A percentile compares a stretch with the other conserved stretches of the same genome.
These are phyloP conservation scores for Pollenia griseotomentosa DNA, from an alignment of 2,888 invertebrate genomes.

Conservation along the genomic window DNA sequence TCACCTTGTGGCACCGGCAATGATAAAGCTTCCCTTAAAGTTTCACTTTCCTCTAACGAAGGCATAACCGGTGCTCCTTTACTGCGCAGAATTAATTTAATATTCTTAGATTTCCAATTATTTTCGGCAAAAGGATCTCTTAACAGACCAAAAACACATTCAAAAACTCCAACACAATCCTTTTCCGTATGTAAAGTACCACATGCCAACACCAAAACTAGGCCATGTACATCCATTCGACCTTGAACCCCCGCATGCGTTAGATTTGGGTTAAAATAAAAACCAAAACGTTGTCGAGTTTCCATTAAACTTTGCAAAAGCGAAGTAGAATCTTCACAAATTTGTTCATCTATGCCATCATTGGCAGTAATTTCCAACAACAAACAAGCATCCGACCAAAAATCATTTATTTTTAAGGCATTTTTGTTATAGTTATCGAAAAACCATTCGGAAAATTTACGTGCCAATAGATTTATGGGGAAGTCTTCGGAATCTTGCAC, in stretches of 20 bases:
- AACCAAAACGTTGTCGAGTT: constrained; percentile 83
- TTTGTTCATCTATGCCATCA: constrained; percentile 76
- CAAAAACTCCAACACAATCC: constrained; percentile 87
- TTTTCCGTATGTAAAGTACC: constrained; percentile 87
- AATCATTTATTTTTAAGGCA: constrained; percentile 85
- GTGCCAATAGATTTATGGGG: constrained; percentile 84
- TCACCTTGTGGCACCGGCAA: constrained; percentile 78
- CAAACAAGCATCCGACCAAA: constrained; percentile 85
- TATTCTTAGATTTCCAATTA: constrained; percentile 89
- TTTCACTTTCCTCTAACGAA: constrained; percentile 77
- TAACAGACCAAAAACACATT: constrained; percentile 87
- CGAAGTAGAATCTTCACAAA: constrained; percentile 74
- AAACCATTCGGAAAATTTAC: constrained; percentile 87
- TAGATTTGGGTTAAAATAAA: constrained; percentile 87
- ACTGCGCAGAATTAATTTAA: constrained; percentile 84
- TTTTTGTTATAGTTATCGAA: constrained; percentile 84
- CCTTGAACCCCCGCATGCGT: constrained; percentile 86
- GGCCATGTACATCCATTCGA: constrained; percentile 86
- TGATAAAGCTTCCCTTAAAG: constrained; percentile 76
- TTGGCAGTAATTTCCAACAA: constrained; percentile 78
- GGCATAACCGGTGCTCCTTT: constrained; percentile 76
- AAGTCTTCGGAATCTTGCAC: constrained; percentile 73
- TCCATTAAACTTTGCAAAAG: constrained; percentile 83
- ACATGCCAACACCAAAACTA: constrained; percentile 86
- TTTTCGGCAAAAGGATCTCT: constrained; percentile 87